Evolutionary conservation across 2,888 invertebrate species (phyloP), one percentile per base, ranked within the genome.

Genomic region (Rhaphigaster nebulosa): DNA sequence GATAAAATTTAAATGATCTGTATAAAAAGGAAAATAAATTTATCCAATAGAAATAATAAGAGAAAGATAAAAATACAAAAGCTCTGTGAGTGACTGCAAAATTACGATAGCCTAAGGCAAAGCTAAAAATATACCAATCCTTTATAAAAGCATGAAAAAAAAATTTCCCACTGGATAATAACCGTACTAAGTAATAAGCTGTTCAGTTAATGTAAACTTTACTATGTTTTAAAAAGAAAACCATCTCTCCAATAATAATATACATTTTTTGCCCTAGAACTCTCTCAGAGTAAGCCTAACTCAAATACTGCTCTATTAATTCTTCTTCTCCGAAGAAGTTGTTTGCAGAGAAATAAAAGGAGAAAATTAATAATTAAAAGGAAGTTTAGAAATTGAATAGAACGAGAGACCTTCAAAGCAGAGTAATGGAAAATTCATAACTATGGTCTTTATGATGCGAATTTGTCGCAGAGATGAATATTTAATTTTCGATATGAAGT

Each of bases 311-410:
- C 8, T 76, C 34, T 38, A 76, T 76, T 76, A 34, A 38, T 65
- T 15, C 29, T 15, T 0, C 70, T 38, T 23, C 38, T 76, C 34
- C 38, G 70, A 38, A 20, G 8, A 15, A 29, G 29, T 76, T 76
- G 70, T 76, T 76, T 76, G 20, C n/a, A 34, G 34, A 20, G 38
- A 76, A 76, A 38, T 8, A 76, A 8, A 76, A 76, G 18, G 34
- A 20, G 70, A 76, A 76, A 20, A 76, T 76, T 76, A 76, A 76
- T 76, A 76, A 76, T 38, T 34, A 76, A 76, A 76, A 34, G 18
- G 20, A 76, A 76, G 34, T 34, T 76, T 18, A 76, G 70, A 76
- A 20, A 38, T 76, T 1, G 23, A 65, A 65, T 18, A 65, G 65
- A 76, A 76, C 70, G 70, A 20, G 34, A 38, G 70, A 38, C 18